Base-by-base conservation (phyloP, 1,140 invertebrate species). In the Frieseomelitta varia region DNA sequence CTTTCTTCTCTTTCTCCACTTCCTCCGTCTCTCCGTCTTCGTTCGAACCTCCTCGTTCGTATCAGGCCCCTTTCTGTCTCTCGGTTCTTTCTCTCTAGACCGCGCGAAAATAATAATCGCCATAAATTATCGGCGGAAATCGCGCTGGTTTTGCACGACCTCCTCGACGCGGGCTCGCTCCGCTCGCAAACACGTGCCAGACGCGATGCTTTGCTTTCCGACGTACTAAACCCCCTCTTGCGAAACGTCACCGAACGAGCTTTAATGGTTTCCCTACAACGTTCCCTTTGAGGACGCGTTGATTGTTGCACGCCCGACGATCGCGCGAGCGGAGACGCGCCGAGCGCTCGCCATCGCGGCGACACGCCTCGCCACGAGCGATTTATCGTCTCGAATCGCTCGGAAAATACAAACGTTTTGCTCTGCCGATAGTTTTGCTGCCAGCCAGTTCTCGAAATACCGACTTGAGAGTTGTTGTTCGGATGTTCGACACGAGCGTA, bases 41-140 rank as follows among this genome's bases (percentile, higher is more conserved):
- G 14, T n/a, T 24, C 47, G 15, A 1, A 1, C 15, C 1, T 11
- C 8, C 47, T 27, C 21, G 4, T 21, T 8, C 14, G 21, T 24
- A 21, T 19, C 55, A 19, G 58, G 55, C 24, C 24, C 58, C 79
- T 55, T 47, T 67, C 69, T 34, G 39, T 68, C 67, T 74, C 63
- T 67, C 63, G 63, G 39, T 58, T 81, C 73, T 67, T 34, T 83
- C 55, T 61, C 81, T 61, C 58, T 63, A 55, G 76, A 76, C 56
- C 61, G 80, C 90, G 86, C 75, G 88, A 91, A 92, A 92, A 93
- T 93, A 93, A 93, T 93, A 93, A 93, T 93, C 90, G 91, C 88
- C 82, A 92, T 93, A 92, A 93, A 93, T 93, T 92, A 92, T 92
- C 90, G 81, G 77, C 83, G 87, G 85, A 92, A 90, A 93, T 91